A percentile compares a stretch with the other conserved stretches of the same genome.
These are phyloP conservation scores for Adelges cooleyi DNA, from an alignment of 1,140 invertebrate species.

Conservation along the genomic window DNA sequence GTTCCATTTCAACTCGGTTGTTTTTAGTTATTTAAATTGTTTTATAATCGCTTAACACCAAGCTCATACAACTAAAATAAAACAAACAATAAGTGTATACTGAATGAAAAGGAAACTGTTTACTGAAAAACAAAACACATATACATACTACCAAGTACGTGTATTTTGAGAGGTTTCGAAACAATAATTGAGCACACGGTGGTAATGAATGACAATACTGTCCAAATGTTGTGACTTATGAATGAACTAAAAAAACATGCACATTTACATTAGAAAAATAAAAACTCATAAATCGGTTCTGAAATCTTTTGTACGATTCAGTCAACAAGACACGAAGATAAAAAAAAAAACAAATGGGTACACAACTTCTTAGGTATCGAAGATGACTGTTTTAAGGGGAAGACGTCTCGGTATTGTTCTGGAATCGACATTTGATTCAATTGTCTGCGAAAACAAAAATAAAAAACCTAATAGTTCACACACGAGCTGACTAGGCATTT, in stretches of 20 bases:
- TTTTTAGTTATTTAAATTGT: too few relatives aligned
- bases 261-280: background rate
- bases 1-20: too few relatives aligned
- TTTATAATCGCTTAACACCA: too few relatives aligned
- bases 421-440: background rate
- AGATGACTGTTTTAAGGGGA: constrained; percentile 11
- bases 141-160: too few relatives aligned
- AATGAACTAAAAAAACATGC: background rate
- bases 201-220: background rate
- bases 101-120: too few relatives aligned
- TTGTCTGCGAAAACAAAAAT: background rate
- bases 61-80: too few relatives aligned
- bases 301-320: background rate
- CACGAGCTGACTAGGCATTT: constrained; percentile 5
- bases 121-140: too few relatives aligned
- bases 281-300: background rate
- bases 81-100: too few relatives aligned
- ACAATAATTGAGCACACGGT: background rate
- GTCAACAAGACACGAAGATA: background rate
- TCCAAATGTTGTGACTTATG: background rate
- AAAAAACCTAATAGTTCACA: constrained; percentile 6
- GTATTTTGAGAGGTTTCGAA: too few relatives aligned
- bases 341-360: constrained; percentile 8
- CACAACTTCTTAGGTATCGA: background rate
- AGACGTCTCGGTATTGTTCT: background rate